phyloP scores from a whole-genome alignment of 2,797 vertebrate species.

The Pantherophis alleghaniensis region DNA sequence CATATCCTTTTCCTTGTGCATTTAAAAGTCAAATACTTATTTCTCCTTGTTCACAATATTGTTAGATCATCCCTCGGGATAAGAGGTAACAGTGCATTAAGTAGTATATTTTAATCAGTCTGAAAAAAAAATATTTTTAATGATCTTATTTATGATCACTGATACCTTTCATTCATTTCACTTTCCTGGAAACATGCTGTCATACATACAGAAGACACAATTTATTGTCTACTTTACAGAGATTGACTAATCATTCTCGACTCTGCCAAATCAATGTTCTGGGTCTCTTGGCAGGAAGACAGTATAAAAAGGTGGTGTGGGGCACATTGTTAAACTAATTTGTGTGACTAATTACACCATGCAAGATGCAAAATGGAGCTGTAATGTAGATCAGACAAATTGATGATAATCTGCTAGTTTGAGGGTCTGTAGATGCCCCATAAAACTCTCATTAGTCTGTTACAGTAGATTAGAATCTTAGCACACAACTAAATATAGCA shows the following conservation, averaged over 20 bases:
- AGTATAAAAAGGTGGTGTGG: neutral
- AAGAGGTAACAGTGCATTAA: conserved; percentile 7
- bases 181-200: conserved; percentile 5
- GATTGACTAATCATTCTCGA: neutral
- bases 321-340: neutral
- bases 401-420: conserved; percentile 1
- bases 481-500: neutral
- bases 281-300: neutral
- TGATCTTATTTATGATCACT: conserved; percentile 33
- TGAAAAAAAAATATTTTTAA: conserved; percentile 11
- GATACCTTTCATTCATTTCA: neutral
- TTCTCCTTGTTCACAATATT: conserved; percentile 10
- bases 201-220: neutral
- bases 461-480: neutral
- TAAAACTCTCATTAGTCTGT: neutral
- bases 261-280: neutral
- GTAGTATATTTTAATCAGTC: neutral
- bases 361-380: neutral
- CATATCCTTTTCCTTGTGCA: neutral
- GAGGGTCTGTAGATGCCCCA: neutral
- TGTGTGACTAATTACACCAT: neutral
- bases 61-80: neutral
- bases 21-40: conserved; percentile 16
- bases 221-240: neutral
- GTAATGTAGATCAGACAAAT: neutral